A percentile compares a stretch with the other conserved stretches of the same genome.
These are phyloP conservation scores for Struthio camelus DNA, from an alignment of 2,113 vertebrate species.

Conservation along the genomic window DNA sequence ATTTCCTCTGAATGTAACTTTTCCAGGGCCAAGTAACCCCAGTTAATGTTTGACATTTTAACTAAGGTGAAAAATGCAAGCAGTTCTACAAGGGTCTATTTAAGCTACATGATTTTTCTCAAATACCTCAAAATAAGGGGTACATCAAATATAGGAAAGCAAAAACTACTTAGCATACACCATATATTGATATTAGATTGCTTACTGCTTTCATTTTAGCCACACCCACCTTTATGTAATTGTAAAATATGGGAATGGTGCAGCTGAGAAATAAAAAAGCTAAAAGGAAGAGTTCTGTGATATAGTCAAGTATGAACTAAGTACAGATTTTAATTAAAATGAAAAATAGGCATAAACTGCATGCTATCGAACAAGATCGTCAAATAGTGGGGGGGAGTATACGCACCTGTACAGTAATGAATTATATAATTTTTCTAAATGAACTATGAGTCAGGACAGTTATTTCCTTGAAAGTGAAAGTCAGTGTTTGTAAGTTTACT, in stretches of 20 bases:
- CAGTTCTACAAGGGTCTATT: conserved; percentile 34
- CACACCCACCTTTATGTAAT: conserved; percentile 73
- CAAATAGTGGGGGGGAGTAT: background rate
- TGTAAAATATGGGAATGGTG: conserved; percentile 67
- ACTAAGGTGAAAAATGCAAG: conserved; percentile 66
- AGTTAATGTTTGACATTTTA: conserved; percentile 71
- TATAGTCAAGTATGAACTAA: background rate
- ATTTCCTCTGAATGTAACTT: conserved; percentile 47
- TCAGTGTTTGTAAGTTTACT: conserved; percentile 27
- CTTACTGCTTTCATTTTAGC: conserved; percentile 65
- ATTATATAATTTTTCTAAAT: conserved; percentile 16
- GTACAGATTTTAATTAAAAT: background rate
- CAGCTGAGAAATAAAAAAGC: conserved; percentile 59
- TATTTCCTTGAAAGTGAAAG: conserved; percentile 71
- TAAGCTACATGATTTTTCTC: background rate
- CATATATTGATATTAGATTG: conserved; percentile 12
- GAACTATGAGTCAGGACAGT: conserved; percentile 33
- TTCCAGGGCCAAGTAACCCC: conserved; percentile 50
- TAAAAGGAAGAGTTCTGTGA: background rate
- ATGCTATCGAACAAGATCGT: background rate
- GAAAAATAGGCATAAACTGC: background rate
- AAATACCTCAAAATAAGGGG: conserved; percentile 21
- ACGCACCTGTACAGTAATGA: conserved; percentile 62
- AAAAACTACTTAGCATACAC: conserved; percentile 7
- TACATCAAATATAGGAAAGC: conserved; percentile 14